Base-by-base conservation (phyloP, 2,797 vertebrate species). In the Chrosomus eos region DNA sequence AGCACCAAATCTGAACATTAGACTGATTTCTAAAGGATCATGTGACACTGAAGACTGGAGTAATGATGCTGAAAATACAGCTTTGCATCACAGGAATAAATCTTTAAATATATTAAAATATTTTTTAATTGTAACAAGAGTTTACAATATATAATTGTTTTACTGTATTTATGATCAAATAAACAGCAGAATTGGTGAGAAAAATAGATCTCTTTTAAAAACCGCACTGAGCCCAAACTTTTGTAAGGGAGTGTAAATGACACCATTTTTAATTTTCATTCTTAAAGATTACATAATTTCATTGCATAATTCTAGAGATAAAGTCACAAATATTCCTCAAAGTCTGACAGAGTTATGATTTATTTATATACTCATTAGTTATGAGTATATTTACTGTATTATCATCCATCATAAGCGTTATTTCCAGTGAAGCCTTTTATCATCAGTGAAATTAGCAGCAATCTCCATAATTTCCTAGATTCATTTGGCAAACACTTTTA, bases 51-150 rank as follows among this genome's bases (percentile, higher is more conserved):
- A 28, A 5, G 23, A 71, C 14, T 26, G 3, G 40, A 18, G 23
- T 45, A 45, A 71, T 71, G 68, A n/a, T 70, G 23, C 3, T 70
- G 38, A 43, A 71, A 72, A 45, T 45, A 45, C n/a, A 71, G 68
- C 38, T 9, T 71, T 16, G 4, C 21, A 40, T n/a, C 10, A 40
- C 7, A 26, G 21, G 1, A 21, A n/a, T 40, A n/a, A 70, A 70
- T 43, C 43, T 18, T 7, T 66, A 23, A 40, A 43, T 2, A 28
- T 7, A 28, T 62, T 62, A 62, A 28, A 60, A 26, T 1, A 7
- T 40, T 3, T 70, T n/a, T 70, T 2, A 26, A 26, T 43, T 4
- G 13, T 4, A 26, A 26, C 14, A n/a, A n/a, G n/a, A n/a, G n/a
- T n/a, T n/a, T n/a, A 68, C 7, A 71, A 5, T 43, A 43, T 45